Conservation (phyloP, 2,888 invertebrate species). For the Lithophane leautieri region DNA sequence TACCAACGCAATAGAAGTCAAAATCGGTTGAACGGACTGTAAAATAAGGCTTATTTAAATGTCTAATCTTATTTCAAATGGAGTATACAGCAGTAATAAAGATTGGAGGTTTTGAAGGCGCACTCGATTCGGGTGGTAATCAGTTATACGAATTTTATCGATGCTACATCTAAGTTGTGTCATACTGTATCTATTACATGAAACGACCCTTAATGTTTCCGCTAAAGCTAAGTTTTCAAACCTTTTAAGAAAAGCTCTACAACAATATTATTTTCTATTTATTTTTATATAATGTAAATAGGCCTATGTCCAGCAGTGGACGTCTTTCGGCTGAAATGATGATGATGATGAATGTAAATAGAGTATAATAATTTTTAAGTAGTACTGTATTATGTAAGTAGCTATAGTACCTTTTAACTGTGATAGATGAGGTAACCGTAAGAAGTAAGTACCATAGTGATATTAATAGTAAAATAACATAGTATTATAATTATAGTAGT, state of each 20-base stretch:
- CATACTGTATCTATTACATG: background rate
- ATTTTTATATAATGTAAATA: slow-evolving; percentile 7
- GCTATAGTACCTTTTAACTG: slow-evolving; percentile 48
- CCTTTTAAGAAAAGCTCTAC: background rate
- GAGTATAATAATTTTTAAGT: background rate
- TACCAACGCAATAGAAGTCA: no score
- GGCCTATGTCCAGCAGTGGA: no score
- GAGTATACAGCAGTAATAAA: no score
- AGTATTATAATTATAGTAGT: no score
- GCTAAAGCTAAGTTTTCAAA: background rate
- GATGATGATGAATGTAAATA: slow-evolving; percentile 13
- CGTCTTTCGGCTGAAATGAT: no score
- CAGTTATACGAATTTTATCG: no score
- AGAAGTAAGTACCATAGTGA: slow-evolving; percentile 27
- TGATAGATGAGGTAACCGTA: slow-evolving; percentile 51
- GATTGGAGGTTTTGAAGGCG: no score
- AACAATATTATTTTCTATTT: background rate
- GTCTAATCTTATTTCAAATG: no score
- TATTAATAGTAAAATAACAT: slow-evolving; percentile 21
- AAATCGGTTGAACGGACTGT: no score
- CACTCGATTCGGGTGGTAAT: no score
- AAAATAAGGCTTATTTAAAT: no score
- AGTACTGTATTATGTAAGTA: slow-evolving; percentile 14
- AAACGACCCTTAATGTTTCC: background rate
- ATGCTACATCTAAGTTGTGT: no score